Percentiles rank a stretch among this genome's conserved stretches.
Conservation (phyloP, 2,888 invertebrate genomes). For the Schizotus pectinicornis region DNA sequence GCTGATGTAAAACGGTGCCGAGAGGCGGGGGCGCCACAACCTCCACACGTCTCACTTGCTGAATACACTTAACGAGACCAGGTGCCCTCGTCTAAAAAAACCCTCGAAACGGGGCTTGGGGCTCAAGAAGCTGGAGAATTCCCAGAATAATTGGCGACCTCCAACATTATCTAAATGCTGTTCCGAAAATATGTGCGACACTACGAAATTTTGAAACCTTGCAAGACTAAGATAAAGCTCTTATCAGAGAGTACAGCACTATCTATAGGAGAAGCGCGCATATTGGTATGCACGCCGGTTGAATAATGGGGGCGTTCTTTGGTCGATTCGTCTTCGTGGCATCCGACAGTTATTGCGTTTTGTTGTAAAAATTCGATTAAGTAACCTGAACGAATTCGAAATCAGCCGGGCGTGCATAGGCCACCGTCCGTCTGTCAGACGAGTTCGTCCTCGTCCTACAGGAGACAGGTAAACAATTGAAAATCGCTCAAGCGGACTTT, state of each 20-base stretch:
- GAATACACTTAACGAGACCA: conserved; percentile 21
- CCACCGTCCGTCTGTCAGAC: conserved; percentile 12
- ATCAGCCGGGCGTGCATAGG: neutral
- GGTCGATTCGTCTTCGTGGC: conserved; percentile 18
- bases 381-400: conserved; percentile 5
- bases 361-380: conserved; percentile 26
- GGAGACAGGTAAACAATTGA: too few species aligned
- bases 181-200: too few species aligned
- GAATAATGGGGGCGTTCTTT: conserved; percentile 6
- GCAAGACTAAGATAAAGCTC: too few species aligned
- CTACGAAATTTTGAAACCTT: too few species aligned
- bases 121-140: too few species aligned
- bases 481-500: too few species aligned
- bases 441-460: neutral
- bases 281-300: conserved; percentile 6
- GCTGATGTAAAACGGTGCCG: neutral
- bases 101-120: too few species aligned
- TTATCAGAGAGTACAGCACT: too few species aligned
- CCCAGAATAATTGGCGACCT: too few species aligned
- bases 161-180: too few species aligned
- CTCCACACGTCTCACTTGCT: conserved; percentile 15
- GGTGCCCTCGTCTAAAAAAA: neutral
- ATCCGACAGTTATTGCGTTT: conserved; percentile 27
- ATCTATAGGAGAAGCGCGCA: too few species aligned
- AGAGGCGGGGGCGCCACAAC: conserved; percentile 13